Conservation (phyloP, 2,797 vertebrate genomes). For the Typhlichthys subterraneus region DNA sequence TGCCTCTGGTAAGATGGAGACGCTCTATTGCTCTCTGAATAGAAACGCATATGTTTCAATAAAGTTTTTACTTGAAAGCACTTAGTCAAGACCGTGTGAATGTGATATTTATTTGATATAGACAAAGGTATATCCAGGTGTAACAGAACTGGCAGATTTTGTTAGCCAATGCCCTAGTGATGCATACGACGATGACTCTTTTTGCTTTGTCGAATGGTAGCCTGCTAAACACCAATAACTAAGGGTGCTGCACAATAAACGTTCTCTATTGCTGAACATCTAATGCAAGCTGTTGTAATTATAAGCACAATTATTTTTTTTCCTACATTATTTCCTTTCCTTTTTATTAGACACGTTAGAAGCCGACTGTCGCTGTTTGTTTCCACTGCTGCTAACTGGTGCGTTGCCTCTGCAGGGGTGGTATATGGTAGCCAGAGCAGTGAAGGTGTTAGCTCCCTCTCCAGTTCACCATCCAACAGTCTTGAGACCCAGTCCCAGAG, state of each 20-base stretch:
- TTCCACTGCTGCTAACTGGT: neutral
- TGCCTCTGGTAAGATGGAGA: slow-evolving; percentile 83
- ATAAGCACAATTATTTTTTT: neutral
- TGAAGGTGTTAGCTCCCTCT: slow-evolving; percentile 98
- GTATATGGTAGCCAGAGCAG: slow-evolving; percentile 98
- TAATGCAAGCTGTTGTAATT: neutral
- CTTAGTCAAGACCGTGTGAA: no score
- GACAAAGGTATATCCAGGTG: slow-evolving; percentile 16
- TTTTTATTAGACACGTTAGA: neutral
- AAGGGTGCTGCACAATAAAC: no score
- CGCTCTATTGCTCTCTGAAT: neutral
- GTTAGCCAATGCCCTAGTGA: slow-evolving; percentile 20
- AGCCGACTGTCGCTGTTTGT: slow-evolving; percentile 4
- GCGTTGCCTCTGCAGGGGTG: slow-evolving; percentile 78
- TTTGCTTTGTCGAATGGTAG: slow-evolving; percentile 27
- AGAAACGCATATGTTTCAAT: neutral
- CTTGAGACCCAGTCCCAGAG: slow-evolving; percentile 98
- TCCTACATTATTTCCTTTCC: no score
- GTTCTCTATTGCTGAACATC: neutral
- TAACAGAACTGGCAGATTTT: slow-evolving; percentile 33
- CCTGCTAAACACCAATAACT: no score
- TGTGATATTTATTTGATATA: no score
- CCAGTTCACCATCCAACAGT: slow-evolving; percentile 98
- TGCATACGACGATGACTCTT: slow-evolving; percentile 24
- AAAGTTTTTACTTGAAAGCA: no score